Evolutionary conservation across 2,888 invertebrate species (phyloP).

Genomic region (Osedax fenrisi): DNA sequence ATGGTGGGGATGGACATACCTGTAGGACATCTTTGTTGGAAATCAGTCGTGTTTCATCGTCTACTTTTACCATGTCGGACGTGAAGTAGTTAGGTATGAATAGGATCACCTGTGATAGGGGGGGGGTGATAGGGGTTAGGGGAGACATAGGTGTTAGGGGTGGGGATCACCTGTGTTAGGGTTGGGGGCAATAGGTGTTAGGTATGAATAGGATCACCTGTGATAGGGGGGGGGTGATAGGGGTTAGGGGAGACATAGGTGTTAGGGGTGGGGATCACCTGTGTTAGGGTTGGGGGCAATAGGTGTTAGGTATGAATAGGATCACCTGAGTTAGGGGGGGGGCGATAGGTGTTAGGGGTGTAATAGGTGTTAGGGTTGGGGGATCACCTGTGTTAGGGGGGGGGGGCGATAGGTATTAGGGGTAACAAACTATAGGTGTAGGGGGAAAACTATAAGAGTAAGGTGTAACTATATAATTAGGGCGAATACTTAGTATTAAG

Average conservation of each 20-base stretch:
- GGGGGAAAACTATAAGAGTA: no score
- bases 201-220: neutral
- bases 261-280: neutral
- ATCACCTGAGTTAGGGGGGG: no score
- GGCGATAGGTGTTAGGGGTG: no score
- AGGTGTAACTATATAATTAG: no score
- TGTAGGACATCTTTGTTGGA: constrained; percentile 39
- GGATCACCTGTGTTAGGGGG: no score
- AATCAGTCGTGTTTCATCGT: constrained; percentile 36
- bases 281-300: no score
- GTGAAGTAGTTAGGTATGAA: constrained; percentile 39
- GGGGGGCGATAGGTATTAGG: no score
- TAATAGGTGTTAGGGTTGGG: no score
- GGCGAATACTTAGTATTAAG: no score
- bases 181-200: neutral
- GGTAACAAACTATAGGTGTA: no score
- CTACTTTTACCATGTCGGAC: constrained; percentile 38
- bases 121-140: neutral
- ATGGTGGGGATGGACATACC: constrained; percentile 32
- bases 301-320: no score
- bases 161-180: neutral
- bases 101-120: constrained; percentile 35
- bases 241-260: neutral
- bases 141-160: neutral
- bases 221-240: neutral